phyloP scores from a whole-genome alignment of 2,113 vertebrate genomes.

The Rhea pennata region DNA sequence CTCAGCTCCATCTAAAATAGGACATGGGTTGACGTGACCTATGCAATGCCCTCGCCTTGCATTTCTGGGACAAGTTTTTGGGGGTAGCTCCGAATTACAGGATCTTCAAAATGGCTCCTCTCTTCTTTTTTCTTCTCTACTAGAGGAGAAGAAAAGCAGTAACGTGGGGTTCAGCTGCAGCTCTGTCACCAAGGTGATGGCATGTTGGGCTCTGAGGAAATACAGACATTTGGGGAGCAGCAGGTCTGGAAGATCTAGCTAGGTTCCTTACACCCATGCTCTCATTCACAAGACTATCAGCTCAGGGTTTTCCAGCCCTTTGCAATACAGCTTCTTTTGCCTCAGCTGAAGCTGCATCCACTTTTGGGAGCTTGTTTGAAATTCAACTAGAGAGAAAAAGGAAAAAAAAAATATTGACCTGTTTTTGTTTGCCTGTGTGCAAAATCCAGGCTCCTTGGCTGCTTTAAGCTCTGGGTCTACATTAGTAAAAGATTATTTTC shows the following conservation, averaged over 20 bases:
- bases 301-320: background rate
- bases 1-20: background rate
- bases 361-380: background rate
- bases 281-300: background rate
- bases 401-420: background rate
- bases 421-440: background rate
- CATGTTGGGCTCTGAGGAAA: background rate
- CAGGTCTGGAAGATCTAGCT: background rate
- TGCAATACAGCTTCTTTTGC: accelerated
- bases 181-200: accelerated
- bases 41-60: background rate
- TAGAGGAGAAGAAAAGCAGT: background rate
- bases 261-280: background rate
- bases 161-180: background rate
- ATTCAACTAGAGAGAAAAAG: background rate
- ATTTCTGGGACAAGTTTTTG: background rate
- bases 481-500: background rate
- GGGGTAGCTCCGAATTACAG: background rate
- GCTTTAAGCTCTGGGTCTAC: background rate
- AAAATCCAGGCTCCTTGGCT: background rate
- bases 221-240: accelerated
- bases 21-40: background rate
- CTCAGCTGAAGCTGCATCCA: background rate
- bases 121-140: background rate
- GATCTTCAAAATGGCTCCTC: background rate